These are phyloP conservation scores for Drosophila sproati DNA, from an alignment of 1,140 invertebrate genomes.

Conservation along the genomic window DNA sequence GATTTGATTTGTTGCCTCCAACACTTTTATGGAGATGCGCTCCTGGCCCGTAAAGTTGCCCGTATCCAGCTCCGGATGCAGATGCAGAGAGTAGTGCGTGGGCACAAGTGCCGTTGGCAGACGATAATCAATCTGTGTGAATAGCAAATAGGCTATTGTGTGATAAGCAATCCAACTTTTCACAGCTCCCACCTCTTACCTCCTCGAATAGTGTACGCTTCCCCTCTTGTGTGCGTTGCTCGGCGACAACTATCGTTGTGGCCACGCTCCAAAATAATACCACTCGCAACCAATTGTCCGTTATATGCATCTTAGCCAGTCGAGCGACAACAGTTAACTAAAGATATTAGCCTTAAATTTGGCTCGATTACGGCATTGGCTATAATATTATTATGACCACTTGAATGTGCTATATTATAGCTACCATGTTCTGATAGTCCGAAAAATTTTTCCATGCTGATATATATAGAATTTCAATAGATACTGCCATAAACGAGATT, in stretches of 20 bases:
- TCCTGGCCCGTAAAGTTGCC: constrained; percentile 90
- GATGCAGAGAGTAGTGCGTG: constrained; percentile 90
- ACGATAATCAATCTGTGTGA: constrained; percentile 84
- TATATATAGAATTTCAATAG: not conserved
- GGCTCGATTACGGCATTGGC: constrained; percentile 7
- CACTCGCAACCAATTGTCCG: constrained; percentile 37
- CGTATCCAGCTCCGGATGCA: constrained; percentile 90
- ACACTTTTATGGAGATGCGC: constrained; percentile 88
- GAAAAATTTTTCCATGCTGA: not conserved
- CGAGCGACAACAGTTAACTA: constrained; percentile 53
- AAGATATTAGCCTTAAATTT: not conserved
- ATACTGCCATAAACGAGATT: not conserved
- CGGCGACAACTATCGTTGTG: constrained; percentile 82
- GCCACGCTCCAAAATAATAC: constrained; percentile 60
- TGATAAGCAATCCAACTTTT: not conserved
- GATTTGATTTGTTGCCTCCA: constrained; percentile 86
- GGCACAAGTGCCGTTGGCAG: constrained; percentile 89
- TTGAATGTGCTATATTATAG: constrained; percentile 47
- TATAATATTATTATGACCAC: constrained; percentile 25
- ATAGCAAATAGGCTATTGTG: not conserved
- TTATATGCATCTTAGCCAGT: constrained; percentile 57
- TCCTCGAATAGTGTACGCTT: constrained; percentile 21
- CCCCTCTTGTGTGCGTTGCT: constrained; percentile 53
- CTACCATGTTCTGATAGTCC: constrained; percentile 34
- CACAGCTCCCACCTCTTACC: constrained; percentile 18